Evolutionary conservation across 53 echinoderm and acorn worm species (phyloP), one percentile per base, ranked within the genome.

Genomic region (Apostichopus leukothele): DNA sequence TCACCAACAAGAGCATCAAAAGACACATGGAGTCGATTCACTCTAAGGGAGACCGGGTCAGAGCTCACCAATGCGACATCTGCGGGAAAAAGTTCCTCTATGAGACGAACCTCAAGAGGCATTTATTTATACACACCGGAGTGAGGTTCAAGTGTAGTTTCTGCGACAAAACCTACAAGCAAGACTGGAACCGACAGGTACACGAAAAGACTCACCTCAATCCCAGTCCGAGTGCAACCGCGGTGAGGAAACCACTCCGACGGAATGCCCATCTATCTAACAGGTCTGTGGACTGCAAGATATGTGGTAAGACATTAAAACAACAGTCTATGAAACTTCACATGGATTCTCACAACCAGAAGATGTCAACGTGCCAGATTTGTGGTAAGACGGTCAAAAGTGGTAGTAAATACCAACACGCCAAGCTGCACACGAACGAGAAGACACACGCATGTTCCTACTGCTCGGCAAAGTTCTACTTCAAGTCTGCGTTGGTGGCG

Each of bases 131-230:
- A n/a, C 87, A 87, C 75, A 75, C 74, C n/a, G 75, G 75, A 10
- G 75, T 87, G 22, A 52, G 87, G 52, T 87, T 53, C 54, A 73
- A 87, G 54, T 87, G 87, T 0, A 51, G 75, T 19, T 74, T 52
- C 52, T 87, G 87, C 25, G 87, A 87, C 7, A 87, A 57, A 57
- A 87, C 74, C 53, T 87, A 87, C 87, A 73, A 75, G 26, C 87
- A 87, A 23, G 87, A 87, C 18, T 87, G 75, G 74, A 87, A 87
- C 87, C 53, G 87, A 23, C 52, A 87, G 25, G 74, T 75, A 21
- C 87, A 87, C 20, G 87, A 87, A 57, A 87, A 75, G 74, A 75
- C 75, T 3, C 87, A 87, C 74, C 59, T 83, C 20, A 71, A 71
- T 71, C 71, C 71, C 13, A 21, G 16, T 16, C 20, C 71, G 5